Evolutionary conservation across 2,888 invertebrate species (phyloP), one percentile per base, ranked within the genome.

Genomic region (Oligia latruncula): DNA sequence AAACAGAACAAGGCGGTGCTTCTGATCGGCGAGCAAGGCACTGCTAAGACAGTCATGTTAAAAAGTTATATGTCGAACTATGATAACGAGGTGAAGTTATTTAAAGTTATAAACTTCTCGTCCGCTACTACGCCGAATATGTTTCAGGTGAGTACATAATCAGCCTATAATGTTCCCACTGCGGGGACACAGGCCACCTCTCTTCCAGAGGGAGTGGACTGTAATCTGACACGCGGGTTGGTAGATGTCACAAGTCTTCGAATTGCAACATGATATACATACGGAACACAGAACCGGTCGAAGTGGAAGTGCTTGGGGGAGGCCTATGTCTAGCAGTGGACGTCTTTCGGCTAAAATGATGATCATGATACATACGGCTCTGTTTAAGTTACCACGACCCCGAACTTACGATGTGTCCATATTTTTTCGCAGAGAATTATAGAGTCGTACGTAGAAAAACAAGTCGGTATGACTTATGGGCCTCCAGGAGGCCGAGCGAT

Each of bases 31-130:
- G 99, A 99, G 93, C 99, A 98, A 92, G 99, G 99, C 35, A 99
- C 99, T 0, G 99, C 98, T 0, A 99, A 99, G 95, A 99, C 99
- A 20, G 99, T 99, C 0, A 99, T 99, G 98, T 97, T 99, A 71
- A 98, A 98, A 93, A 98, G 98, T 82, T 99, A 98, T 90, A 98
- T 98, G 97, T 95, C 97, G 4, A 97, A 97, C 43, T 98, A 98
- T 91, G 98, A 99, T 94, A 98, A 98, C 6, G 99, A 99, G 90
- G 97, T 97, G 67, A 98, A 98, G 93, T 92, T 99, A 66, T 98
- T 97, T 87, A 99, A 99, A 94, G 98, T 98, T 86, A 98, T 99
- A 84, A 99, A 98, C 93, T 99, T 99, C 95, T 99, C 99, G 8
- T 99, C 98, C 55, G 99, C 99, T 5, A 98, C 99, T 0, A 98